These are phyloP conservation scores for Peromyscus maniculatus DNA, from an alignment of 2,113 vertebrate species.

Conservation along the genomic window DNA sequence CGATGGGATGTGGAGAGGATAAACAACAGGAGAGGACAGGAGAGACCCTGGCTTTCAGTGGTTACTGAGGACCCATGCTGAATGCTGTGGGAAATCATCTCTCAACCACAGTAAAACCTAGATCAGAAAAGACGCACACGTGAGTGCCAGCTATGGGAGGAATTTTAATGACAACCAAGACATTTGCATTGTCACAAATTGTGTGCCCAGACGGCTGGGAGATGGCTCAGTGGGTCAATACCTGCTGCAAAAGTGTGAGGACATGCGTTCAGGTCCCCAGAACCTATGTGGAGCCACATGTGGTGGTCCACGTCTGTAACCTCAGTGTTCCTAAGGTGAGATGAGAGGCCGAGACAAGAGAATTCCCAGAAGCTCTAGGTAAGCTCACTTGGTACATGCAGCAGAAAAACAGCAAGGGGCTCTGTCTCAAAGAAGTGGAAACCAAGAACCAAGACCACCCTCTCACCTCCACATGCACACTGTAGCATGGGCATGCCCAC, in stretches of 20 bases:
- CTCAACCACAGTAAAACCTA: neutral
- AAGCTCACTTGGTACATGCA: neutral
- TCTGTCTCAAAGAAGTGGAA: neutral
- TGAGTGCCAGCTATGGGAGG: neutral
- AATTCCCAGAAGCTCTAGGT: neutral
- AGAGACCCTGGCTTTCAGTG: neutral
- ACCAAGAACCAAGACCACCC: neutral
- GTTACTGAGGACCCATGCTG: neutral
- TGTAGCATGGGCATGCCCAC: neutral
- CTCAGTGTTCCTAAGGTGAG: neutral
- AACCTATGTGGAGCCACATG: neutral
- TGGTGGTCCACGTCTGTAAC: neutral
- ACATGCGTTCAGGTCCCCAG: neutral
- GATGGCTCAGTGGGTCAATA: neutral
- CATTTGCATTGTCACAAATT: neutral
- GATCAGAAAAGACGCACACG: neutral
- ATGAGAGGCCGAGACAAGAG: neutral
- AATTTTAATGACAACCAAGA: neutral
- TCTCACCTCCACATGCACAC: neutral
- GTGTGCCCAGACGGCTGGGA: neutral
- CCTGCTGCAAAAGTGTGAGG: neutral
- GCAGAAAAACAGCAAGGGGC: neutral
- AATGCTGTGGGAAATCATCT: neutral
- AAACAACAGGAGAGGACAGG: neutral
- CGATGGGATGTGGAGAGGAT: neutral